phyloP scores from a whole-genome alignment of 2,888 invertebrate species.

The Pterobdella sp. region DNA sequence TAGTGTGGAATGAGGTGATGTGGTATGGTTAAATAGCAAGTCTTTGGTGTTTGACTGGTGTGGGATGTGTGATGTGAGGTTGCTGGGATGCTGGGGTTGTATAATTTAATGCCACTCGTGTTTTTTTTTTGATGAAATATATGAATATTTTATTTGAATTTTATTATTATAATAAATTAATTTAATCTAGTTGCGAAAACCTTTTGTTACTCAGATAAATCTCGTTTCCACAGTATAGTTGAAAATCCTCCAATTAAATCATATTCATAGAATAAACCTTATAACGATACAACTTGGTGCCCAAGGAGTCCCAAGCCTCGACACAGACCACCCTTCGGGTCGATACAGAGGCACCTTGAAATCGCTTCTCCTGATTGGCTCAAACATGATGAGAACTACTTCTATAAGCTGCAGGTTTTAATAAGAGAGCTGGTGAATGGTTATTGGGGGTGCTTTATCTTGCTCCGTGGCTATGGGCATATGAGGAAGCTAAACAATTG shows the following conservation, averaged over 20 bases:
- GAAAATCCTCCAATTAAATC: too few relatives aligned
- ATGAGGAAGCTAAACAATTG: too few relatives aligned
- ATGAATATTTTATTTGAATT: too few relatives aligned
- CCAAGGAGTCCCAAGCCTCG: constrained; percentile 68
- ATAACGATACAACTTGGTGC: constrained; percentile 12
- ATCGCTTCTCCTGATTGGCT: constrained; percentile 76
- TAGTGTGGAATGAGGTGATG: background rate
- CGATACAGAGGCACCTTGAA: constrained; percentile 82
- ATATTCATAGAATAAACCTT: background rate
- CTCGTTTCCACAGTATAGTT: too few relatives aligned
- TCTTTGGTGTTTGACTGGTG: background rate
- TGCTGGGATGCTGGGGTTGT: background rate
- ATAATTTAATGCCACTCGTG: too few relatives aligned
- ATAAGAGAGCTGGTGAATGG: background rate
- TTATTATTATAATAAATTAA: too few relatives aligned
- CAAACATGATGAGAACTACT: constrained; percentile 62
- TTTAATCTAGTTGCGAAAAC: too few relatives aligned
- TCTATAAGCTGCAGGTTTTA: constrained; percentile 68
- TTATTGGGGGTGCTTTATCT: background rate
- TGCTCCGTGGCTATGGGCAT: too few relatives aligned
- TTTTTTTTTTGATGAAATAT: too few relatives aligned
- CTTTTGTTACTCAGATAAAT: too few relatives aligned
- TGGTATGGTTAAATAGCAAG: background rate
- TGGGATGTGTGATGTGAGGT: background rate
- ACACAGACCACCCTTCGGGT: constrained; percentile 79